A percentile compares a stretch with the other conserved stretches of the same genome.
phyloP scores from a whole-genome alignment of 1,140 invertebrate genomes.

The Polypedilum pembai region DNA sequence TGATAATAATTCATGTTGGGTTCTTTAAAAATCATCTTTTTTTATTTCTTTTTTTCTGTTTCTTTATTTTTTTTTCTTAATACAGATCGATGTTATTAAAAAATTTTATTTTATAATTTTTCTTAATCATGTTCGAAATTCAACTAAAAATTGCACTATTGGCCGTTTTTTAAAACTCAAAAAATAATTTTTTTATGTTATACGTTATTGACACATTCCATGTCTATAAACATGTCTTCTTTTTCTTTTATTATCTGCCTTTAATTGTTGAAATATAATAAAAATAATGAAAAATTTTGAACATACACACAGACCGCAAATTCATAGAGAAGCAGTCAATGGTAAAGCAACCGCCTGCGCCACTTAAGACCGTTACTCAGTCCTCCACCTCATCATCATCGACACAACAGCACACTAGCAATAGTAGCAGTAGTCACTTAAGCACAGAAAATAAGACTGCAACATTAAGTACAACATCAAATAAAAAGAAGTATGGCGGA shows the following conservation, averaged over 20 bases:
- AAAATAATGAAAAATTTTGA: not conserved
- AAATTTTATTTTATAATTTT: not conserved
- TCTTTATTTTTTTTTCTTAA: conserved; percentile 8
- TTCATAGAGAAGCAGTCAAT: conserved; percentile 7
- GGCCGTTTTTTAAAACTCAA: not conserved
- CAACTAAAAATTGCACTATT: too few species aligned
- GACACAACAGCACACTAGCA: not conserved
- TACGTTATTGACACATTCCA: conserved; percentile 4
- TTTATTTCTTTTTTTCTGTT: not conserved
- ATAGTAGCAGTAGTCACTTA: conserved; percentile 18
- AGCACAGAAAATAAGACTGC: conserved; percentile 26
- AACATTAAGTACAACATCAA: conserved; percentile 31
- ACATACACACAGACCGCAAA: conserved; percentile 10
- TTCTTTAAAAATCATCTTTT: not conserved
- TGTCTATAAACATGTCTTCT: not conserved
- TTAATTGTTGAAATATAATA: not conserved
- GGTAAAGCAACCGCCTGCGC: not conserved
- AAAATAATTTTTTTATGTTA: conserved; percentile 16
- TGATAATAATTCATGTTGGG: conserved; percentile 3
- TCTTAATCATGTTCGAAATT: not conserved
- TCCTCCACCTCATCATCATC: not conserved
- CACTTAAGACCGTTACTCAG: not conserved
- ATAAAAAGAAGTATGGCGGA: conserved; percentile 71
- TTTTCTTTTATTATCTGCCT: not conserved
- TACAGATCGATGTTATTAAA: conserved; percentile 12